These are phyloP conservation scores for Ciconia maguari DNA, from an alignment of 2,113 vertebrate genomes.

Conservation along the genomic window DNA sequence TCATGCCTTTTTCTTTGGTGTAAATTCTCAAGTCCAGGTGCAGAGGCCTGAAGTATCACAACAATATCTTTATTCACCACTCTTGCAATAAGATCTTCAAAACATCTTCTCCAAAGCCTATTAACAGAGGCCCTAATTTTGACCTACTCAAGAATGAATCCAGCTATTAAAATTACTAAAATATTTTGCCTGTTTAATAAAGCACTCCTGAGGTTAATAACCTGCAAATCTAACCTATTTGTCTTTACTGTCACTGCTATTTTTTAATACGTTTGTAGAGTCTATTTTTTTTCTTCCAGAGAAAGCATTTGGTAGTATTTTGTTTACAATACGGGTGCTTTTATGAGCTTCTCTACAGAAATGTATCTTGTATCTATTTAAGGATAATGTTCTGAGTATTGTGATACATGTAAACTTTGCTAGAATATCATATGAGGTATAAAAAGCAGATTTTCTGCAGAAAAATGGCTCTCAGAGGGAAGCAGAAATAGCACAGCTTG, in stretches of 20 bases:
- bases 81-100: neutral
- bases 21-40: neutral
- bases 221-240: neutral
- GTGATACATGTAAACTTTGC: neutral
- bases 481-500: constrained; percentile 23
- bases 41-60: neutral
- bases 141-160: neutral
- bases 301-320: neutral
- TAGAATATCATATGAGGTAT: constrained; percentile 1
- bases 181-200: constrained; percentile 31
- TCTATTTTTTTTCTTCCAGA: neutral
- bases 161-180: constrained; percentile 7
- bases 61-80: neutral
- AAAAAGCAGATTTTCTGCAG: constrained; percentile 33
- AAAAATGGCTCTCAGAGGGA: constrained; percentile 34
- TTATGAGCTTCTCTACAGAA: neutral
- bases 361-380: neutral
- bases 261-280: neutral
- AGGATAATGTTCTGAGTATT: neutral
- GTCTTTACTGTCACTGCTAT: neutral
- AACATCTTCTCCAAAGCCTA: neutral
- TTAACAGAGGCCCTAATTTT: neutral
- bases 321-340: neutral
- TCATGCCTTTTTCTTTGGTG: neutral
- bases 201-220: constrained; percentile 16